phyloP scores from a whole-genome alignment of 2,113 vertebrate species.

The Lophius piscatorius region DNA sequence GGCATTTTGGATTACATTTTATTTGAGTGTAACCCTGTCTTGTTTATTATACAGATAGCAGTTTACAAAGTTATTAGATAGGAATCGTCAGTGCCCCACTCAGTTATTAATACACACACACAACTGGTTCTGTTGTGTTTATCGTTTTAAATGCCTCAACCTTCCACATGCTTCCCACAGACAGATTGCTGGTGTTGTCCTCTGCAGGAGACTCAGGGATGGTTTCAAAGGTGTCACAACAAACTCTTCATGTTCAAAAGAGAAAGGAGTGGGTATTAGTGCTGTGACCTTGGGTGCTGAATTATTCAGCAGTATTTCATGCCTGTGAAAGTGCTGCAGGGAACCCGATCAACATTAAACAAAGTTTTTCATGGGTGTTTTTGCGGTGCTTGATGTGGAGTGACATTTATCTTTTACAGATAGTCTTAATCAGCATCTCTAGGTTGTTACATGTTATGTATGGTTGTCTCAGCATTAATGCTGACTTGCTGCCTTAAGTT shows the following conservation, averaged over 20 bases:
- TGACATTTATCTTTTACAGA: conserved; percentile 19
- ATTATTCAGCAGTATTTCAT: conserved; percentile 69
- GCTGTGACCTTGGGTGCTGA: conserved; percentile 73
- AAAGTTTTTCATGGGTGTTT: conserved; percentile 50
- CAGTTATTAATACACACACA: no score
- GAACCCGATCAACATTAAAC: conserved; percentile 66
- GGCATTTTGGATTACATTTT: background rate
- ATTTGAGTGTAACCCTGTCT: background rate
- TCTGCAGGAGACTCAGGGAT: conserved; percentile 8
- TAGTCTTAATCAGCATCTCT: no score
- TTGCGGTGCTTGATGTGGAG: conserved; percentile 1
- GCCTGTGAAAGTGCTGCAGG: conserved; percentile 69
- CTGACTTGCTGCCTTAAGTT: no score
- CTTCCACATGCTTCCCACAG: background rate
- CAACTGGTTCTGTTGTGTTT: background rate
- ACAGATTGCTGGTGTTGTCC: conserved; percentile 18
- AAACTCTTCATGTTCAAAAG: conserved; percentile 37
- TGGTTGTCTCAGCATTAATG: no score
- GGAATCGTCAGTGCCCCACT: no score
- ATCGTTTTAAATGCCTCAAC: no score
- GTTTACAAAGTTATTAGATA: background rate
- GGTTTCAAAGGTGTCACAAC: conserved; percentile 58
- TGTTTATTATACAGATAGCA: no score
- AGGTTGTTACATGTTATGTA: no score
- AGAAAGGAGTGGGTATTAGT: conserved; percentile 40